Evolutionary conservation across 2,113 vertebrate genomes (phyloP), one percentile per base, ranked within the genome.

Genomic region (Rousettus leschenaultii): DNA sequence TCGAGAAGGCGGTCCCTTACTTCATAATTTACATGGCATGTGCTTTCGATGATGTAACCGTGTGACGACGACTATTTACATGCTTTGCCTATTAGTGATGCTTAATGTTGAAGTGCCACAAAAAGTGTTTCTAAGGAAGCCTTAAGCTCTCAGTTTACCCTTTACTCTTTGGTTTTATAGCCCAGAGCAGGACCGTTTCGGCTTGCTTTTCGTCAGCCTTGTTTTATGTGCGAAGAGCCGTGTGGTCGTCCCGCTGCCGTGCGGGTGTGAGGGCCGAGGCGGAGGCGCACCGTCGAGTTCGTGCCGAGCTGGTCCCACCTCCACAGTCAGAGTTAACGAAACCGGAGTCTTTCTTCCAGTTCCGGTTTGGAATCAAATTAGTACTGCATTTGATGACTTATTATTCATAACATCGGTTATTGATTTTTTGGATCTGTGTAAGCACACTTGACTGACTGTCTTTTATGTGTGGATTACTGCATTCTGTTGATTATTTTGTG

Each of bases 71-170:
- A 95, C 86, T 97, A 48, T 87, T 87, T 95, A 78, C 94, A 94
- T 95, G 79, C 89, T 98, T 93, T 98, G 91, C 94, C 85, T 96
- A 51, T 63, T 86, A 85, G 63, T 98, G 94, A 93, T 74, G 86
- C 98, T 93, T 92, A 92, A 83, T 95, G 35, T 97, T 97, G 94
- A 98, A 98, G 97, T 98, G 98, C 98, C 97, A 98, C 97, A 95
- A 86, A 94, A 97, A 97, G 6, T 91, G 91, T 94, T 98, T 98
- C 33, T 96, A 85, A 95, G 95, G 43, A 57, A 96, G 98, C 98
- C 98, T 98, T 99, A 98, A 97, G 97, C 77, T 80, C 87, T 97
- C 86, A 86, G 13, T 87, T 51, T 95, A 90, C 94, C n/a, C 85
- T 55, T 96, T 96, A 77, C 94, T 88, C 57, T 97, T 95, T 55